Percentiles rank a stretch among this genome's conserved stretches.
Conservation (phyloP, 2,797 vertebrate genomes). For the Acanthurus leucopareius region DNA sequence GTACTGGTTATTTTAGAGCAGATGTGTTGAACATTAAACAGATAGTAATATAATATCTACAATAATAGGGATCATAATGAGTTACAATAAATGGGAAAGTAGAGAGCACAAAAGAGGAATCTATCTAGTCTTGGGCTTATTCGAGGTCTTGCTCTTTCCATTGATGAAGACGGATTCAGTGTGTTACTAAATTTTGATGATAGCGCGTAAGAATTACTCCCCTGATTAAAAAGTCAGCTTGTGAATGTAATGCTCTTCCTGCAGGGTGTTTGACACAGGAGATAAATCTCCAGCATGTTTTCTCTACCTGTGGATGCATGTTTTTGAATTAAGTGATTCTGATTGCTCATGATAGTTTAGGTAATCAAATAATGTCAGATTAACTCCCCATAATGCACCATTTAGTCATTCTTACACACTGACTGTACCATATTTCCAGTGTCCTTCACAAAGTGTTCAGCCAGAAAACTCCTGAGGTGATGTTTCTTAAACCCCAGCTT, state of each 20-base stretch:
- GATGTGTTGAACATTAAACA: neutral
- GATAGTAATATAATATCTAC: neutral
- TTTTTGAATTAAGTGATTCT: neutral
- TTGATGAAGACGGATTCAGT: neutral
- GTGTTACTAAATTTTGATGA: neutral
- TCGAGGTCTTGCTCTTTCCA: neutral
- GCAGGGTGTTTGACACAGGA: neutral
- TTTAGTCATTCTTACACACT: neutral
- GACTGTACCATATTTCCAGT: neutral
- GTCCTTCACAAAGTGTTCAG: neutral
- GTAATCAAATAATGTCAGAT: neutral
- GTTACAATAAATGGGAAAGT: neutral
- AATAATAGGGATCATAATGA: neutral
- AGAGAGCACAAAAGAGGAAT: neutral
- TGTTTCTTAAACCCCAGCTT: conserved; percentile 4
- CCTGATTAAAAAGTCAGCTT: neutral
- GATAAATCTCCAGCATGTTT: neutral
- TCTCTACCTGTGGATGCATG: neutral
- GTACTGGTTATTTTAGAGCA: neutral
- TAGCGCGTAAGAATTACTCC: neutral
- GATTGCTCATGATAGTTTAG: neutral
- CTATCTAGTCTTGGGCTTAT: neutral
- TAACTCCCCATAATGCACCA: too few species aligned
- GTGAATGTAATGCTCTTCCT: conserved; percentile 2
- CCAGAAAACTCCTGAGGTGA: neutral